Evolutionary conservation across 2,113 vertebrate species (phyloP).

Genomic region (Agelaius phoeniceus): DNA sequence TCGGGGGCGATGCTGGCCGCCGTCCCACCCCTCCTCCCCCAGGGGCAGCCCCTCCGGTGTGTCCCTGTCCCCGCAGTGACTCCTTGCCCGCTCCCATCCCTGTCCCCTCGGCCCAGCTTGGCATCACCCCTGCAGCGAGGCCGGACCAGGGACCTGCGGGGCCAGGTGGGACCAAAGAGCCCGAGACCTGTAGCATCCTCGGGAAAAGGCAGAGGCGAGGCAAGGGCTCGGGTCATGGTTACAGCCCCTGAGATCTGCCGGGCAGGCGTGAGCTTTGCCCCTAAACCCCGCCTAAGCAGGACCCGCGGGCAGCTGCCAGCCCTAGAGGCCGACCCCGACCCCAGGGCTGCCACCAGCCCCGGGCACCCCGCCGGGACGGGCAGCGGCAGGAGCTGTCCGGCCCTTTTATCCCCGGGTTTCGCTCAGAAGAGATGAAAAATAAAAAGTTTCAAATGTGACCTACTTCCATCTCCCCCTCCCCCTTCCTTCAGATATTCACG

Average conservation of each 20-base stretch:
- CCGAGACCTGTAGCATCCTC: not conserved
- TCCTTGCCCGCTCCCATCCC: accelerated
- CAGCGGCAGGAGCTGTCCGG: not conserved
- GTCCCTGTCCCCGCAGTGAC: not conserved
- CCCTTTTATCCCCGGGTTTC: not conserved
- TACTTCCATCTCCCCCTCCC: constrained; percentile 55
- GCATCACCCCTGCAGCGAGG: not conserved
- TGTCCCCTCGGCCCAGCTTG: not conserved
- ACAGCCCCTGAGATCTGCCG: not conserved
- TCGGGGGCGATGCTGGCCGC: not conserved
- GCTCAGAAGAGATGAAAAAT: constrained; percentile 24
- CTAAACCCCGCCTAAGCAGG: not conserved
- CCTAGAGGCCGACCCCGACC: not conserved
- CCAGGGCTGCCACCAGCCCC: not conserved
- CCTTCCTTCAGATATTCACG: constrained; percentile 51
- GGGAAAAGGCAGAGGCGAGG: not conserved
- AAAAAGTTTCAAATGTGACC: constrained; percentile 64
- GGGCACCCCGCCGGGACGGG: not conserved
- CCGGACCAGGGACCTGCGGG: not conserved
- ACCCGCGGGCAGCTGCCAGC: not conserved
- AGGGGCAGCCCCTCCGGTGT: not conserved
- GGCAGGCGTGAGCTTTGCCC: not conserved
- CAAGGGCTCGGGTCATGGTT: not conserved
- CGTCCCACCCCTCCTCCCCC: not conserved
- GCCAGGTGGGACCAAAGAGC: not conserved